phyloP scores from a whole-genome alignment of 2,797 vertebrate species.

The Hephaestus fuliginosus region DNA sequence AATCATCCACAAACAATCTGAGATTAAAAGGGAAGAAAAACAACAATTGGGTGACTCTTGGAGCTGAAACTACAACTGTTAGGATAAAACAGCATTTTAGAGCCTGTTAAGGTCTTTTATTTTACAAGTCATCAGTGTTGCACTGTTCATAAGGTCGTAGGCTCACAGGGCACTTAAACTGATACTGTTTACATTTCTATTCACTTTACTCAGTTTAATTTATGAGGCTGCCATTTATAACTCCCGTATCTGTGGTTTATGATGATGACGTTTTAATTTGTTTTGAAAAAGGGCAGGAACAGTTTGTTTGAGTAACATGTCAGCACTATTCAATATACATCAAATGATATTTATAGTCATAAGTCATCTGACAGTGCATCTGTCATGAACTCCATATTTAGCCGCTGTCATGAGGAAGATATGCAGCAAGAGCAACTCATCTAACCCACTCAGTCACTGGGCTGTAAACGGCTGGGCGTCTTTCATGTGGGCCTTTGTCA shows the following conservation, averaged over 20 bases:
- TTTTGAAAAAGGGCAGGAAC: slow-evolving; percentile 17
- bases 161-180: neutral
- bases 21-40: too few species aligned
- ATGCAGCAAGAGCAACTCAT: slow-evolving; percentile 51
- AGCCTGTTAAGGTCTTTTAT: neutral
- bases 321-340: slow-evolving; percentile 15
- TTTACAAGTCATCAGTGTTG: neutral
- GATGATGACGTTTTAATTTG: slow-evolving; percentile 3
- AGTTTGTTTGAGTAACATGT: slow-evolving; percentile 24
- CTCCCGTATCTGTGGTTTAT: slow-evolving; percentile 14
- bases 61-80: neutral
- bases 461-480: slow-evolving; percentile 23
- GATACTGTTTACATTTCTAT: neutral
- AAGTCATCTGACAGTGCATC: slow-evolving; percentile 41
- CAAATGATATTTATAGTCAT: slow-evolving; percentile 28
- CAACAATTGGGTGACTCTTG: neutral
- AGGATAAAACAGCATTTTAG: neutral
- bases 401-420: slow-evolving; percentile 52
- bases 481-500: slow-evolving; percentile 49
- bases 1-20: too few species aligned
- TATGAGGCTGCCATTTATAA: slow-evolving; percentile 13
- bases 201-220: slow-evolving; percentile 4
- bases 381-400: slow-evolving; percentile 61
- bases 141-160: neutral
- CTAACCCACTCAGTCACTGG: slow-evolving; percentile 34